Evolutionary conservation across 2,888 invertebrate species (phyloP), one percentile per base, ranked within the genome.

Genomic region (Lampropteryx suffumata): DNA sequence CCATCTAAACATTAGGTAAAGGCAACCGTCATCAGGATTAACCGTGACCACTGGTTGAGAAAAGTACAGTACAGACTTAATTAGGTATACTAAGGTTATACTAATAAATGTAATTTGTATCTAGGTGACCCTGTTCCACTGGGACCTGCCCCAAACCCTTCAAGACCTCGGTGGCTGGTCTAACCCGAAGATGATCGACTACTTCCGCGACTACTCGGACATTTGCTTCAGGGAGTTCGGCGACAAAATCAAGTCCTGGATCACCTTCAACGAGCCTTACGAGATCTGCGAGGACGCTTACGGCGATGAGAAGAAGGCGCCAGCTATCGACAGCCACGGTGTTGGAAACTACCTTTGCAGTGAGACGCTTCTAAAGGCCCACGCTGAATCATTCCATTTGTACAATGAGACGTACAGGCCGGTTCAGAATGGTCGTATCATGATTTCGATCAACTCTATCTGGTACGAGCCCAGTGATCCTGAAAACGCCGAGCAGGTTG

Each of bases 261-360:
- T 94, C 35, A 95, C 95, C 0, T 86, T 95, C 59, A 95, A 95
- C 67, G 94, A 94, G 65, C 94, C 94, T 0, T 90, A 85, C 48
- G 90, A 91, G 56, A 83, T 91, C 34, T 92, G 91, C 64, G 83
- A 86, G 55, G 82, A 84, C 39, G 92, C 91, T 71, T 85, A 94
- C 64, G 92, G 92, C 6, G 85, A 85, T 57, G 79, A 73, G 0
- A 82, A 80, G 59, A 90, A 89, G 56, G 92, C 92, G 6, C 92
- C 92, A n/a, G 92, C 90, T 1, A 43, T 90, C 8, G 79, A 91
- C 55, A 90, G 90, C 51, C 87, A 92, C 36, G 93, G 92, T 2
- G 90, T 92, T 13, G 92, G 92, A 6, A 91, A 92, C 60, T 95
- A 95, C 71, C 69, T 92, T 27, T 94, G 93, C 65, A 92, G 92